These are phyloP conservation scores for Chiridota heheva DNA, from an alignment of 35 echinoderm and acorn worm genomes.

Conservation along the genomic window DNA sequence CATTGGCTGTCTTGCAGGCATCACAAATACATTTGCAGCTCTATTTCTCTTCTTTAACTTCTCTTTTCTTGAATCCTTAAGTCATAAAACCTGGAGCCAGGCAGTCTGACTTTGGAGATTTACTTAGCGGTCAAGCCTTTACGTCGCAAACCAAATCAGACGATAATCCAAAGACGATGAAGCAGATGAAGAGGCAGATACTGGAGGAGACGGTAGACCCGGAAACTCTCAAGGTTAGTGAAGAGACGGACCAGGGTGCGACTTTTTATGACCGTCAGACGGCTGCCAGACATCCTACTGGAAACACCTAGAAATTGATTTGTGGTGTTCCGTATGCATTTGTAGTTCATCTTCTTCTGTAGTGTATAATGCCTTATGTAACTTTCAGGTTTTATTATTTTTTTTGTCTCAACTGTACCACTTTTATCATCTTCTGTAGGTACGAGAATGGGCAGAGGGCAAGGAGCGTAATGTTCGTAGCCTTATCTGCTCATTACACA, in stretches of 20 bases:
- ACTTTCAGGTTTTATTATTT: neutral
- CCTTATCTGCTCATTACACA: conserved; percentile 73
- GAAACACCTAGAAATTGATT: too few relatives aligned
- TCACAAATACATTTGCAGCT: neutral
- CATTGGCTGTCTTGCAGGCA: neutral
- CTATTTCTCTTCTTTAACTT: neutral
- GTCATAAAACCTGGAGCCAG: conserved; percentile 52
- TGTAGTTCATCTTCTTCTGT: neutral
- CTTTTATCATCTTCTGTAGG: conserved; percentile 34
- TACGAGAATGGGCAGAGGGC: conserved; percentile 83
- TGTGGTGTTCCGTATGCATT: too few relatives aligned
- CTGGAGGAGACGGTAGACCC: conserved; percentile 67
- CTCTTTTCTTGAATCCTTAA: neutral
- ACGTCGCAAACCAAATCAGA: conserved; percentile 27
- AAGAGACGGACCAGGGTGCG: neutral
- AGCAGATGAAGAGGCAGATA: conserved; percentile 73
- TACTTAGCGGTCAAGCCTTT: conserved; percentile 73
- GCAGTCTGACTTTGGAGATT: conserved; percentile 68
- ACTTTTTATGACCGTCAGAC: neutral
- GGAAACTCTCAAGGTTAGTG: conserved; percentile 74
- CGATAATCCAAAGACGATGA: conserved; percentile 66
- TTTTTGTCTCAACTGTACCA: neutral
- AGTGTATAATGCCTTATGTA: neutral
- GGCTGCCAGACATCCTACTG: too few relatives aligned
- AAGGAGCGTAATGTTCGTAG: conserved; percentile 85